phyloP scores from a whole-genome alignment of 1,140 invertebrate species.

The Drosophila suzukii region DNA sequence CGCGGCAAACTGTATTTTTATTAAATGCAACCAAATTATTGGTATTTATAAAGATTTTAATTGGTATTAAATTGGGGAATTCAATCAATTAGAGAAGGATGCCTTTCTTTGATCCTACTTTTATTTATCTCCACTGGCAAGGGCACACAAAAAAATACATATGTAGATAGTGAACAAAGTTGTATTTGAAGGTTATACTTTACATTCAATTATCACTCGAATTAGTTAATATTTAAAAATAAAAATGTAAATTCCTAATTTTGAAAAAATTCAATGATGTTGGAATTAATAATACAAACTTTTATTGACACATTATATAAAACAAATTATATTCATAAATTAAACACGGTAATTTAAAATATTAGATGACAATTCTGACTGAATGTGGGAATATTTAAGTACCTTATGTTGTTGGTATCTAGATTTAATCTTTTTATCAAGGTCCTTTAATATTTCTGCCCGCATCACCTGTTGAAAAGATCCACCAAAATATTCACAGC shows the following conservation, averaged over 20 bases:
- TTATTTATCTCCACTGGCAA: neutral
- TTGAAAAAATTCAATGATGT: no score
- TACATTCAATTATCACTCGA: no score
- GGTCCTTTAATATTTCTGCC: neutral
- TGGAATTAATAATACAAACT: no score
- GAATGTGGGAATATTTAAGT: neutral
- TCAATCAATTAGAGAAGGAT: slow-evolving; percentile 8
- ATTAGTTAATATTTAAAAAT: no score
- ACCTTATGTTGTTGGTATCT: neutral
- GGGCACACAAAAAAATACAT: neutral
- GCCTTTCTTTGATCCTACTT: neutral
- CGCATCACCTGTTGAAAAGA: slow-evolving; percentile 32
- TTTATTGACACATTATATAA: no score
- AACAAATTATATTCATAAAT: no score
- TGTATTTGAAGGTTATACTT: no score
- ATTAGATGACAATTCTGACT: no score
- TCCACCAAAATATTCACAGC: neutral
- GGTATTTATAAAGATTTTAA: slow-evolving; percentile 7
- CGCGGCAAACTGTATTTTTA: slow-evolving; percentile 5
- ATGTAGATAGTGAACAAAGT: no score
- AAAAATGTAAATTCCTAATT: no score
- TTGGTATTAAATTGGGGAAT: slow-evolving; percentile 24
- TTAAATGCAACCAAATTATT: slow-evolving; percentile 34
- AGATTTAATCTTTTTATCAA: slow-evolving; percentile 1
- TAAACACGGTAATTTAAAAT: no score